These are phyloP conservation scores for Eueremaeus valkanovi DNA, from an alignment of 2,888 invertebrate genomes.

Conservation along the genomic window DNA sequence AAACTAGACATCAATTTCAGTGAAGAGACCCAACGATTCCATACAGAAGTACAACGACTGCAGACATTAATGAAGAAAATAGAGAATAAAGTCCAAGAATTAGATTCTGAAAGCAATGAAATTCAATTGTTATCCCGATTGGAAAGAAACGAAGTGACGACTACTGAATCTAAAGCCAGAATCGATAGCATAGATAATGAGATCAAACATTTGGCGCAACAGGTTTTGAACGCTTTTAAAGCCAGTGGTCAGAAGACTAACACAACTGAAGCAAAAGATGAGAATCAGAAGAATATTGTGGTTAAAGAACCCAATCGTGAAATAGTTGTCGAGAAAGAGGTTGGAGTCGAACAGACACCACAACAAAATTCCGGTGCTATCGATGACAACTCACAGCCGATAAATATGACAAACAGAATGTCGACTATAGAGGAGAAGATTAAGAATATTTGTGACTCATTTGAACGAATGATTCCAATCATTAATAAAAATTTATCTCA, in stretches of 20 bases:
- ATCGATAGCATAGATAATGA: constrained; percentile 1
- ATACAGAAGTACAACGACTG: constrained; percentile 17
- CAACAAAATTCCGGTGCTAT: background rate
- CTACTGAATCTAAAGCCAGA: background rate
- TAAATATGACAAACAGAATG: background rate
- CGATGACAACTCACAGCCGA: background rate
- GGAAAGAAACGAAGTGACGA: background rate
- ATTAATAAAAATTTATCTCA: background rate
- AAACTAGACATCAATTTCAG: background rate
- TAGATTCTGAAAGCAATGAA: constrained; percentile 1
- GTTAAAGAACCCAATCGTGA: background rate
- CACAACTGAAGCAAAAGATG: background rate
- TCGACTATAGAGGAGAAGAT: background rate
- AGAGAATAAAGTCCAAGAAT: background rate
- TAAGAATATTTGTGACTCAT: constrained; percentile 12
- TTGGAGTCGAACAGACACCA: background rate
- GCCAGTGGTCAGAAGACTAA: background rate
- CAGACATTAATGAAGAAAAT: constrained; percentile 19
- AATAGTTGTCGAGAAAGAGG: background rate
- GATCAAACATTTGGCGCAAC: background rate
- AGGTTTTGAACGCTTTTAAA: background rate
- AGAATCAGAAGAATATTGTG: background rate
- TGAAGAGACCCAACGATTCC: constrained; percentile 14
- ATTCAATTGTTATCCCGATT: background rate
- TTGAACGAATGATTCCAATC: constrained; percentile 15